Base-by-base conservation (phyloP, 2,888 invertebrate genomes). In the Melanophora roralis region DNA sequence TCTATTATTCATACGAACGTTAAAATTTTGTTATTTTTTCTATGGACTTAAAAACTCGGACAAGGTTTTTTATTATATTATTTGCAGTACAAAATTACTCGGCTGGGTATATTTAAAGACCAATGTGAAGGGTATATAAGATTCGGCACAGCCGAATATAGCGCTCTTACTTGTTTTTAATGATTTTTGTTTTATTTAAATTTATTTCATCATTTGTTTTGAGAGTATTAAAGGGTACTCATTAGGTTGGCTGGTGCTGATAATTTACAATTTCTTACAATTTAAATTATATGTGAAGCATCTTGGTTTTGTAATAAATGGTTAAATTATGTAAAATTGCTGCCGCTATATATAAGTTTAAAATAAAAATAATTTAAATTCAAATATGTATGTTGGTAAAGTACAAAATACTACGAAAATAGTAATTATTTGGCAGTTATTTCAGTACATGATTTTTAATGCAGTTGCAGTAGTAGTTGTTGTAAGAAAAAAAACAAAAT, bases 271-370 rank as follows among this genome's bases (percentile, higher is more conserved):
- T 81, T 67, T 81, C 77, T 86, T 87, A 86, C 84, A 85, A 85
- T 86, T 86, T 83, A 85, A 87, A 86, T 87, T 86, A 85, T 85
- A 84, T 83, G 73, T 78, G 80, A 81, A 81, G 81, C 81, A 81
- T 80, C 83, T 82, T 82, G 77, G 83, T 83, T 85, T 85, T 84
- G 84, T 79, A 86, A 87, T 86, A 87, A 87, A 88, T 86, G 86
- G 88, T 85, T 86, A 85, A 87, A 87, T 87, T 88, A 88, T 88
- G 87, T 87, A 88, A 88, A 87, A 86, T 65, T 36, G 60, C 43
- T 27, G 27, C 27, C n/a, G n/a, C n/a, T n/a, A n/a, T 27, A 27
- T 27, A 27, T 27, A 27, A 27, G 3, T 3, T 27, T 27, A 5
- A 27, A 27, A 27, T 5, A 3, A 27, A 27, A 5, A 3, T 5